A percentile compares a stretch with the other conserved stretches of the same genome.
These are phyloP conservation scores for Meandrusa payeni DNA, from an alignment of 2,888 invertebrate genomes.

Conservation along the genomic window DNA sequence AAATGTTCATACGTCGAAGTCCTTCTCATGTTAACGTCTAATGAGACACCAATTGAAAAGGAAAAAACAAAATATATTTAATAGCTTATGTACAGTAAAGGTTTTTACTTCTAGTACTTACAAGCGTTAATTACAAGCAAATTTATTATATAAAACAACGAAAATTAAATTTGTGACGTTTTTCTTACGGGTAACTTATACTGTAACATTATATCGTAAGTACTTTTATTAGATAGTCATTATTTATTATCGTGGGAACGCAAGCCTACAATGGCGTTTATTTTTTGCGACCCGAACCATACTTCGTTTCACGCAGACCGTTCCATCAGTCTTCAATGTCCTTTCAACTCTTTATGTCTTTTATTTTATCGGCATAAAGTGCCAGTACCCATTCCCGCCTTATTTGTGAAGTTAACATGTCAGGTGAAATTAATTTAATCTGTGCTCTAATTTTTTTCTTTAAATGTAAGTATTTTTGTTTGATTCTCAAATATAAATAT, in stretches of 20 bases:
- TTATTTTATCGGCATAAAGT: slow-evolving; percentile 17
- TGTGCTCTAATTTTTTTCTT: slow-evolving; percentile 30
- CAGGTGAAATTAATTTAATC: slow-evolving; percentile 27
- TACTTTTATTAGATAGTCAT: slow-evolving; percentile 18
- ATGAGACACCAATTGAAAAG: too few relatives aligned
- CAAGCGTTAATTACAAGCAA: too few relatives aligned
- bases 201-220: too few relatives aligned
- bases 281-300: slow-evolving; percentile 10
- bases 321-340: slow-evolving; percentile 21
- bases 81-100: too few relatives aligned
- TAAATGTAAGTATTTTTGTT: slow-evolving; percentile 40
- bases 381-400: slow-evolving; percentile 6
- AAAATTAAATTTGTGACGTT: too few relatives aligned
- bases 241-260: slow-evolving; percentile 18
- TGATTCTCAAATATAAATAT: too few relatives aligned
- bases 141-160: too few relatives aligned
- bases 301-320: neutral
- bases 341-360: slow-evolving; percentile 25
- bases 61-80: too few relatives aligned
- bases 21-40: too few relatives aligned
- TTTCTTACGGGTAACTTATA: too few relatives aligned
- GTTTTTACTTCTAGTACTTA: too few relatives aligned
- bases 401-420: slow-evolving; percentile 24
- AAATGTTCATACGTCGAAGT: too few relatives aligned
- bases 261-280: slow-evolving; percentile 8